A percentile compares a stretch with the other conserved stretches of the same genome.
phyloP scores from a whole-genome alignment of 1,140 invertebrate species.

The Cepaea nemoralis region DNA sequence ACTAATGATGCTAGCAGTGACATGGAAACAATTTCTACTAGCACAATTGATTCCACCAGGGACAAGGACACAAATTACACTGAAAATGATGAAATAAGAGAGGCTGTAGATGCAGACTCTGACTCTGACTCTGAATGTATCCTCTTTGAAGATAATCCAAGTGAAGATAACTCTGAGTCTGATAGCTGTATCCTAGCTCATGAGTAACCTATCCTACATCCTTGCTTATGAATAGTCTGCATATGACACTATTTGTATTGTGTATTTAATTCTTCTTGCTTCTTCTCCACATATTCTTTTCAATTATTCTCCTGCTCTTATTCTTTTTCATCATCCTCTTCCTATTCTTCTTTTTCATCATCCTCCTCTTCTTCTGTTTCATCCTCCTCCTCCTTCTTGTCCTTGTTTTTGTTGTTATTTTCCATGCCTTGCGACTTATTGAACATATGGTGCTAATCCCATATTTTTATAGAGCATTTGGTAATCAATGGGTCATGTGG shows the following conservation, averaged over 20 bases:
- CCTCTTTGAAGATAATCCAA: not conserved
- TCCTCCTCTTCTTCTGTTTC: too few species aligned
- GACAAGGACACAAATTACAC: not conserved
- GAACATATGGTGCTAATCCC: too few species aligned
- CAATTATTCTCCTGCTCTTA: too few species aligned
- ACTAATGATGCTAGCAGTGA: not conserved
- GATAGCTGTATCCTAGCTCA: slow-evolving; percentile 7
- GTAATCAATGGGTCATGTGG: too few species aligned
- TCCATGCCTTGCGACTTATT: too few species aligned
- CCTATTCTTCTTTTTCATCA: too few species aligned
- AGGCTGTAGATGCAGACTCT: not conserved
- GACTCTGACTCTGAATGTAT: slow-evolving; percentile 32
- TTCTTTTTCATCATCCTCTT: too few species aligned
- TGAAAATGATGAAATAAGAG: not conserved
- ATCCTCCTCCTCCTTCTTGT: too few species aligned
- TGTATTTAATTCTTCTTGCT: too few species aligned
- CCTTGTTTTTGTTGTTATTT: too few species aligned
- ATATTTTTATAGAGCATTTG: too few species aligned
- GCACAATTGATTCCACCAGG: slow-evolving; percentile 1
- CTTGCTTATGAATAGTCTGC: not conserved
- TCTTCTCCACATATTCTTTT: too few species aligned
- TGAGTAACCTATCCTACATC: not conserved
- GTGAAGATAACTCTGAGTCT: not conserved
- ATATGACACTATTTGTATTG: not conserved
- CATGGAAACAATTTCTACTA: not conserved